These are phyloP conservation scores for Choristoneura rosaceana DNA, from an alignment of 2,888 invertebrate species.

Conservation along the genomic window DNA sequence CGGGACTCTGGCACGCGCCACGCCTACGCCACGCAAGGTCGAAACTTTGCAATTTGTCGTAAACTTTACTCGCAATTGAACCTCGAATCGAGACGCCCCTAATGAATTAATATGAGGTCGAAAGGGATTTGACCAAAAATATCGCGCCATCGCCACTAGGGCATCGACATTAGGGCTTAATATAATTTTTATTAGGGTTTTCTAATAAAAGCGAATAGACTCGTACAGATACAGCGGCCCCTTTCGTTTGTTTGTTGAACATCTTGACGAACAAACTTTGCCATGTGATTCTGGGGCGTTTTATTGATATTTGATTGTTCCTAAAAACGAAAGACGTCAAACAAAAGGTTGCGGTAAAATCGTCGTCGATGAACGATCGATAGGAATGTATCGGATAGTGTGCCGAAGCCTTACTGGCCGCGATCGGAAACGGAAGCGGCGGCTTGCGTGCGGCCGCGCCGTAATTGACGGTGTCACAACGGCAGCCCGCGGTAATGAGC, in stretches of 20 bases:
- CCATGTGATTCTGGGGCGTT: slow-evolving; percentile 10
- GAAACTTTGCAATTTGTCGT: slow-evolving; percentile 46
- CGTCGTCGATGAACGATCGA: slow-evolving; percentile 45
- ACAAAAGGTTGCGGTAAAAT: slow-evolving; percentile 15
- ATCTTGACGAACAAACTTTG: slow-evolving; percentile 5
- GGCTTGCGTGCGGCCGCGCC: slow-evolving; percentile 67
- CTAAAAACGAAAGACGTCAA: slow-evolving; percentile 9
- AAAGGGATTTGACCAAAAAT: background rate
- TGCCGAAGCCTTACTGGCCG: slow-evolving; percentile 63
- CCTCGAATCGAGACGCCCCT: slow-evolving; percentile 20
- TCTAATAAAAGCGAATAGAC: background rate
- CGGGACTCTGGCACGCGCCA: slow-evolving; percentile 61
- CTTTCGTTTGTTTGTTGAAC: slow-evolving; percentile 18
- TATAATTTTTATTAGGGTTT: background rate
- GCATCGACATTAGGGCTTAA: background rate
- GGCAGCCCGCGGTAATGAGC: slow-evolving; percentile 51
- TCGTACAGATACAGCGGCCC: background rate
- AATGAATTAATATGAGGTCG: slow-evolving; percentile 8
- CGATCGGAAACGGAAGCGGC: slow-evolving; percentile 76
- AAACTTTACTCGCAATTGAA: slow-evolving; percentile 50
- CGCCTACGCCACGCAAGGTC: slow-evolving; percentile 61
- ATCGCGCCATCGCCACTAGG: background rate
- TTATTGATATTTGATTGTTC: slow-evolving; percentile 18
- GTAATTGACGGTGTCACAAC: slow-evolving; percentile 76
- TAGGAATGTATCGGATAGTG: slow-evolving; percentile 44